Conservation (phyloP, 2,888 invertebrate species). For the Tetramorium bicarinatum region DNA sequence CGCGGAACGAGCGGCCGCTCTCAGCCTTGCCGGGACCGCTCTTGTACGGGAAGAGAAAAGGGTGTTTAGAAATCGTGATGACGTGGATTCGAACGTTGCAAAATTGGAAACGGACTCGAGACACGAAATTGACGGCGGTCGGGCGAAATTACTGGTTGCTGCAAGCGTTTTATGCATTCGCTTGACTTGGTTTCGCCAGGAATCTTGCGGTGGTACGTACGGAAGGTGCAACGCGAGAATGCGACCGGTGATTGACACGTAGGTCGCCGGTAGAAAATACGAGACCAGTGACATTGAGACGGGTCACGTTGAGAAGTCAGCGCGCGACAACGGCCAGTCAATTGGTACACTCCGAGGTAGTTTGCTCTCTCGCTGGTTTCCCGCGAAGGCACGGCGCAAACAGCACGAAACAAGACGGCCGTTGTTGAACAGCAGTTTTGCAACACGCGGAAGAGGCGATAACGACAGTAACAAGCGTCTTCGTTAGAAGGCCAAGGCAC, state of each 20-base stretch:
- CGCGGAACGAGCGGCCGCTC: slow-evolving; percentile 66
- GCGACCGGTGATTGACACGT: slow-evolving; percentile 26
- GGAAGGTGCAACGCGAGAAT: slow-evolving; percentile 7
- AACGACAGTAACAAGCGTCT: slow-evolving; percentile 64
- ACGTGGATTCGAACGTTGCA: slow-evolving; percentile 1
- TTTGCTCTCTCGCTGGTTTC: slow-evolving; percentile 50
- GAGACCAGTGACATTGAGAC: slow-evolving; percentile 14
- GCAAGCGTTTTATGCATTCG: neutral
- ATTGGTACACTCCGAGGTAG: slow-evolving; percentile 50
- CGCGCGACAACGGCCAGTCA: neutral
- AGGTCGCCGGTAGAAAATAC: slow-evolving; percentile 43
- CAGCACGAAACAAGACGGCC: slow-evolving; percentile 34
- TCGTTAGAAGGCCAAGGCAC: slow-evolving; percentile 57
- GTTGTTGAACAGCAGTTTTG: slow-evolving; percentile 55
- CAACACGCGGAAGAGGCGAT: slow-evolving; percentile 59
- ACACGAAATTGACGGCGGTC: neutral
- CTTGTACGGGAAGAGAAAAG: neutral
- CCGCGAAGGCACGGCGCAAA: slow-evolving; percentile 22
- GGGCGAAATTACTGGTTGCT: neutral
- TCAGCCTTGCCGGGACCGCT: slow-evolving; percentile 49
- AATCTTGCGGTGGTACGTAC: neutral
- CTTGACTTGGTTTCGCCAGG: neutral
- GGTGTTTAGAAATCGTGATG: slow-evolving; percentile 24
- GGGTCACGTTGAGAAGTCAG: slow-evolving; percentile 37
- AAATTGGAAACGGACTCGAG: neutral